Conservation (phyloP, 2,113 vertebrate genomes). For the Oplegnathus fasciatus region DNA sequence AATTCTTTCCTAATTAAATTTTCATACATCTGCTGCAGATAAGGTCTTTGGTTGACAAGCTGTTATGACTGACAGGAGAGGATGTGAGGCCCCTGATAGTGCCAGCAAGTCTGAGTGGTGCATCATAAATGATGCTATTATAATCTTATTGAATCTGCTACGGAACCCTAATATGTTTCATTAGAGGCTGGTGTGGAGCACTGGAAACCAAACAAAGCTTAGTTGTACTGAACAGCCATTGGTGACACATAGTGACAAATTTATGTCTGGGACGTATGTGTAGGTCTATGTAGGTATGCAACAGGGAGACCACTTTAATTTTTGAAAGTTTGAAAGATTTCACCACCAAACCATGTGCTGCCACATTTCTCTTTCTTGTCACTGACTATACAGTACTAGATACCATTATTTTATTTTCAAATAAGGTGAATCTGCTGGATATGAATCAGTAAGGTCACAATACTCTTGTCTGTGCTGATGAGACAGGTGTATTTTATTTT, state of each 20-base stretch:
- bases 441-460: not conserved
- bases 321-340: not conserved
- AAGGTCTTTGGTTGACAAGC: not conserved
- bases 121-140: not conserved
- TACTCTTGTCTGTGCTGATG: not conserved
- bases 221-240: not conserved
- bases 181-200: not conserved
- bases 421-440: not conserved
- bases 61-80: not conserved
- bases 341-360: not conserved
- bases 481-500: slow-evolving; percentile 2
- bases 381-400: not conserved
- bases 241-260: not conserved
- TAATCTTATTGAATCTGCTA: not conserved
- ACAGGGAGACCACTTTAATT: not conserved
- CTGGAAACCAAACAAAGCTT: not conserved
- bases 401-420: not conserved
- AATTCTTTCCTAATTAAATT: not conserved
- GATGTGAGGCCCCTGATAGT: not conserved
- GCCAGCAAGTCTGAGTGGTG: not conserved
- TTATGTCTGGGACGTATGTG: no score
- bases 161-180: not conserved
- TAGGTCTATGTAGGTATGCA: not conserved
- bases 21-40: not conserved
- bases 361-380: not conserved